Base-by-base conservation (phyloP, 2,113 vertebrate species). In the Hydrochoerus hydrochaeris region DNA sequence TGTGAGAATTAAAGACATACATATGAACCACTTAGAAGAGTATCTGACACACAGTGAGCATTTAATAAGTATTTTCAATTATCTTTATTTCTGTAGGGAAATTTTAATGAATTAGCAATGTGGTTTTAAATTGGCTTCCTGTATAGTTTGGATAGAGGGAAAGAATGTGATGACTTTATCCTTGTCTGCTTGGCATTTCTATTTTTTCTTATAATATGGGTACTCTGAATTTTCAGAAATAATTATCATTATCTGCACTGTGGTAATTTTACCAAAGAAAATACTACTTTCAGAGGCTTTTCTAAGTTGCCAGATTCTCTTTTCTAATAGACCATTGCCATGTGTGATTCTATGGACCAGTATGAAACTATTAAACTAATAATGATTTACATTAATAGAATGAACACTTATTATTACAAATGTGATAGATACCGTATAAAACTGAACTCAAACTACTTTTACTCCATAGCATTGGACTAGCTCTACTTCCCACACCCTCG, bases 341-440 rank as follows among this genome's bases (percentile, higher is more conserved):
- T 32, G 7, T 63, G 26, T 28, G 38, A 58, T 49, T 46, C 38
- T n/a, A 17, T 49, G 7, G 30, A 77, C 7, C 7, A 90, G 32
- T 93, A 32, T 93, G 77, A 94, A 88, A 75, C 5, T 77, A 12
- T 57, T 11, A 58, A 87, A 69, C 75, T 63, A 35, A 7, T 16
- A 65, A 24, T 81, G 71, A 63, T 88, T 90, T 88, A 92, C n/a
- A 77, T 49, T 90, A 86, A 91, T 28, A 89, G 38, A 93, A 10
- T 17, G 65, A 44, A 44, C 16, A 69, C 20, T 78, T 62, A 26
- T 78, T 62, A 26, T 71, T 62, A 52, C 24, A 89, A 71, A 67
- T 28, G 32, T 60, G n/a, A 67, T n/a, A 54, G 49, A 22, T 62
- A 80, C 5, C 41, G 32, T 85, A n/a, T 82, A 24, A 85, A 86